A percentile compares a stretch with the other conserved stretches of the same genome.
phyloP scores from a whole-genome alignment of 2,797 vertebrate species.

The Cetoscarus ocellatus region DNA sequence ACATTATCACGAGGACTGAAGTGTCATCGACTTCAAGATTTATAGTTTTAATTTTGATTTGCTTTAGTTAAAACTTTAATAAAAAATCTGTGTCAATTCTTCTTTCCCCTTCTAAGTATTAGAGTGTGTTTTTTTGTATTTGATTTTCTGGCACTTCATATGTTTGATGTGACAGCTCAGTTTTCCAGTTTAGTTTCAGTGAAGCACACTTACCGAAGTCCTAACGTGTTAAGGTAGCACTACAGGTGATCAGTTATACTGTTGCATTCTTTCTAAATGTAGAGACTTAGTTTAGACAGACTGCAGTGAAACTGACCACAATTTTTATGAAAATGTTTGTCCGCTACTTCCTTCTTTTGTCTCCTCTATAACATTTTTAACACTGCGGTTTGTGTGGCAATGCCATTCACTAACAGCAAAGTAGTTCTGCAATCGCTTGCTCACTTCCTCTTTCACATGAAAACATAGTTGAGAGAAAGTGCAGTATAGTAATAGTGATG shows the following conservation, averaged over 20 bases:
- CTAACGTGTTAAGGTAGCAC: neutral
- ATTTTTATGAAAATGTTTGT: neutral
- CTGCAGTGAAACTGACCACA: neutral
- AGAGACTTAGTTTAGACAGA: neutral
- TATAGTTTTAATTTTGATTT: too few species aligned
- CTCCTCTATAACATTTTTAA: neutral
- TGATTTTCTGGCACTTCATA: too few species aligned
- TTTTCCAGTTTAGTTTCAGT: too few species aligned
- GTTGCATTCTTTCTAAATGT: neutral
- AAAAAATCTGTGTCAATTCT: too few species aligned
- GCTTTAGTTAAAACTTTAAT: too few species aligned
- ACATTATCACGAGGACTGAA: too few species aligned
- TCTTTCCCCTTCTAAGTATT: too few species aligned
- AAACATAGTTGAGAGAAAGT: neutral
- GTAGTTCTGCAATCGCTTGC: conserved; percentile 42
- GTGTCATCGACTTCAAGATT: too few species aligned
- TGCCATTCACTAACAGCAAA: neutral
- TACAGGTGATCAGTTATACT: neutral
- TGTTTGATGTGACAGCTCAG: too few species aligned
- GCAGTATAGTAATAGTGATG: neutral
- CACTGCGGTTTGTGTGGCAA: conserved; percentile 8
- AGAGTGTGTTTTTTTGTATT: too few species aligned
- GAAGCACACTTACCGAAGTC: too few species aligned
- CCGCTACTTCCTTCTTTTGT: neutral
- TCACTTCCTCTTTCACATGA: conserved; percentile 36